Evolutionary conservation across 37 sponge, comb jelly and placozoan genomes (phyloP).

Genomic region (Cliona cf. orientalis): DNA sequence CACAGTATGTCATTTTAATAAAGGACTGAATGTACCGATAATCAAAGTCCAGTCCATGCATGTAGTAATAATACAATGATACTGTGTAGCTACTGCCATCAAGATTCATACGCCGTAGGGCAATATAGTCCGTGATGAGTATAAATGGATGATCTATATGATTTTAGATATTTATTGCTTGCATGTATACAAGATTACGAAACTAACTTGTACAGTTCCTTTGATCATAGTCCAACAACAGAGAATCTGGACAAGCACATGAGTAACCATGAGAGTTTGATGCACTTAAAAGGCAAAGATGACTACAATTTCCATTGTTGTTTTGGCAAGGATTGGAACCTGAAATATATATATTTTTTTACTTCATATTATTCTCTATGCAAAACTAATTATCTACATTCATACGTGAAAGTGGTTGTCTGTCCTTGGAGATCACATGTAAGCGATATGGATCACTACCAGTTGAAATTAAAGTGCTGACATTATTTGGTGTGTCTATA

Average conservation of each 20-base stretch:
- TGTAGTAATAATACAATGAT: background rate
- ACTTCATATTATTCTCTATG: background rate
- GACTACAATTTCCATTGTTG: conserved; percentile 61
- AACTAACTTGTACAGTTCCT: conserved; percentile 11
- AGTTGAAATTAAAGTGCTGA: background rate
- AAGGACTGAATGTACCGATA: conserved; percentile 1
- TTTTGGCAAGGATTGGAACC: conserved; percentile 38
- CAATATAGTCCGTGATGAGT: background rate
- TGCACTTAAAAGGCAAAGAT: conserved; percentile 58
- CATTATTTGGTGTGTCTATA: conserved; percentile 3
- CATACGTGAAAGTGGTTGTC: background rate
- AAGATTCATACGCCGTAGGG: conserved; percentile 18
- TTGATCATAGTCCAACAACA: conserved; percentile 4
- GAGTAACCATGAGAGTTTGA: conserved; percentile 7
- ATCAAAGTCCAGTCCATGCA: conserved; percentile 21
- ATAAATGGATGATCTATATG: background rate
- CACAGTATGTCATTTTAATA: too few relatives aligned
- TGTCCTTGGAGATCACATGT: conserved; percentile 1
- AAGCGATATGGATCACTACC: conserved; percentile 1
- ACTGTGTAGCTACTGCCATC: conserved; percentile 2
- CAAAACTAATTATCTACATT: background rate
- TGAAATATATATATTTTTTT: background rate
- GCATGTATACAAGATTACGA: too few relatives aligned
- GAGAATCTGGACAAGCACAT: conserved; percentile 66
- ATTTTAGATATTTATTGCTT: too few relatives aligned